Evolutionary conservation across 2,113 vertebrate genomes (phyloP), one percentile per base, ranked within the genome.

Genomic region (Macheiramphus alcinus): DNA sequence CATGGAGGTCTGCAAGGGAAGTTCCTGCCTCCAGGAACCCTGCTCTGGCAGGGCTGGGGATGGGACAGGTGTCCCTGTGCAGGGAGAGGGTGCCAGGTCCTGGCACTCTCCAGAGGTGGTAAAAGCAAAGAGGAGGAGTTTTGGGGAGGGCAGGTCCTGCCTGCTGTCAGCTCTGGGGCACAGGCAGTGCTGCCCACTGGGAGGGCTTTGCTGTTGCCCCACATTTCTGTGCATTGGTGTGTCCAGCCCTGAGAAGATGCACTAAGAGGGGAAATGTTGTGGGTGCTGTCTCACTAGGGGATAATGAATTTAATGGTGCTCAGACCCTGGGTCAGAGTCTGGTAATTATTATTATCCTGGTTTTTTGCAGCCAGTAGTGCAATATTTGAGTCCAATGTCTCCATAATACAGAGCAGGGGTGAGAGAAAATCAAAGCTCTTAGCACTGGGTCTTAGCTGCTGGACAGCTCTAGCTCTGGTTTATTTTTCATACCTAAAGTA

Each of bases 151-250:
- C 22, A 63, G 67, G 42, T 85, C 31, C 59, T 73, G 18, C 15
- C 21, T 66, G 58, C 43, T 59, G 11, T 6, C 34, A 55, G 18
- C 19, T 15, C 38, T 38, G 14, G 53, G 52, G 18, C 18, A 34
- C 18, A 6, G 29, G 38, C 59, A n/a, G 56, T 4, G 38, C 65
- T 83, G 43, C 40, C 32, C 0, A 0, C 34, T 32, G 52, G 22
- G 29, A 31, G 38, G n/a, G 36, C 29, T 71, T 78, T 29, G 42
- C 25, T 80, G 17, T 40, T n/a, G 29, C 50, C 34, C 34, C 12
- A 6, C 0, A 0, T 40, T 31, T 31, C 42, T 0, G 2, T 56
- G 32, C 3, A 7, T 34, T 0, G 1, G 6, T 32, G 19, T 1
- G 4, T 16, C 36, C 40, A 61, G 42, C 61, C 59, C n/a, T 34